Conservation (phyloP, 2,888 invertebrate species). For the Drosophila bunnanda region DNA sequence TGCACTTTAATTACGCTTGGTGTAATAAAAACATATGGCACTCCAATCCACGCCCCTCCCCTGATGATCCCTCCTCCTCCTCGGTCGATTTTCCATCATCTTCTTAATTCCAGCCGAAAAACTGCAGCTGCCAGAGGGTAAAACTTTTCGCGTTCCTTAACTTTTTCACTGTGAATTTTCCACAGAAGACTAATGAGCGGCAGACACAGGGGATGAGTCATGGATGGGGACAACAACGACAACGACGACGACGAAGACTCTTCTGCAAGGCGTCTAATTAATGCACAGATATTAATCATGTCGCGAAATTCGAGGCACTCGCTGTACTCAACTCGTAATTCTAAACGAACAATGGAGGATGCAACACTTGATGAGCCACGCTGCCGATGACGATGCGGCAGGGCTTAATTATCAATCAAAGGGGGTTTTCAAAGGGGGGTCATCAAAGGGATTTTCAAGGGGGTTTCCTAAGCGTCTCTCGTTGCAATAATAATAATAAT, state of each 20-base stretch:
- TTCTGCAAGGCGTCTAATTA: slow-evolving; percentile 57
- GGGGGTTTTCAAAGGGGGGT: neutral
- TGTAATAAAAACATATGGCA: slow-evolving; percentile 32
- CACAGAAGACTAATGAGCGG: slow-evolving; percentile 56
- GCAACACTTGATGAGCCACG: slow-evolving; percentile 22
- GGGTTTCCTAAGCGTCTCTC: neutral
- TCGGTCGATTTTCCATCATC: neutral
- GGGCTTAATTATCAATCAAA: slow-evolving; percentile 51
- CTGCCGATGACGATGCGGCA: neutral
- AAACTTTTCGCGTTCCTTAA: slow-evolving; percentile 29
- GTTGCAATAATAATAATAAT: slow-evolving; percentile 10
- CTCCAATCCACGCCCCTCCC: neutral
- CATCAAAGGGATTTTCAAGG: neutral
- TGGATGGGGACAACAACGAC: neutral
- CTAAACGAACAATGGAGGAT: slow-evolving; percentile 47
- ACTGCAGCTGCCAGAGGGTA: slow-evolving; percentile 26
- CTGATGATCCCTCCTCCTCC: neutral
- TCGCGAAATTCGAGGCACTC: slow-evolving; percentile 42
- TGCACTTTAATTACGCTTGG: slow-evolving; percentile 37
- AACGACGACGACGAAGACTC: slow-evolving; percentile 5
- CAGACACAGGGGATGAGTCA: slow-evolving; percentile 12
- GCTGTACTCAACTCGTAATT: slow-evolving; percentile 39
- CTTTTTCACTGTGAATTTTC: slow-evolving; percentile 32
- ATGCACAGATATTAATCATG: slow-evolving; percentile 69
- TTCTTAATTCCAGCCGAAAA: slow-evolving; percentile 3